Conservation (phyloP, 2,888 invertebrate species). For the Caenorhabditis sp. region DNA sequence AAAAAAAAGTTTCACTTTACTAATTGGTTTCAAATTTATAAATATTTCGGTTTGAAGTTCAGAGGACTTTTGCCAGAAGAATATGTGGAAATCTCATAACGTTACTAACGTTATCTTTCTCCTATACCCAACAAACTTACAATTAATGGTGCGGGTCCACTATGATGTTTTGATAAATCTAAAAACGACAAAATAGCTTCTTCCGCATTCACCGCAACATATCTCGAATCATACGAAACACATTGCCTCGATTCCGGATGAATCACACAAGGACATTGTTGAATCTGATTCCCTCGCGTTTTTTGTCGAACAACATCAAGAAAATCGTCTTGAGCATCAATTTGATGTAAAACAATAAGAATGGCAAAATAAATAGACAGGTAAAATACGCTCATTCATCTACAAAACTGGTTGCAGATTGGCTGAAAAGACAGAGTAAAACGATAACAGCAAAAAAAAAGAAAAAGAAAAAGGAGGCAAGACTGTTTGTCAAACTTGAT, state of each 20-base stretch:
- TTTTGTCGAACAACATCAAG: conserved; percentile 57
- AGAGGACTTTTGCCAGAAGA: too few species aligned
- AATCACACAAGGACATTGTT: conserved; percentile 68
- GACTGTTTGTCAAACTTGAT: not conserved
- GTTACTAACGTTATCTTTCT: too few species aligned
- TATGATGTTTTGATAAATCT: conserved; percentile 51
- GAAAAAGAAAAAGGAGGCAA: not conserved
- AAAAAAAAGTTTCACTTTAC: too few species aligned
- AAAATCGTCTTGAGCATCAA: conserved; percentile 10
- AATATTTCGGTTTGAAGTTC: too few species aligned
- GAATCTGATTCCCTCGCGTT: conserved; percentile 55
- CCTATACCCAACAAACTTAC: too few species aligned
- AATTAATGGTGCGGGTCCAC: conserved; percentile 35
- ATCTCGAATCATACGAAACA: conserved; percentile 65
- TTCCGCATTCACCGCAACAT: conserved; percentile 58
- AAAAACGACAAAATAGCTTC: conserved; percentile 69
- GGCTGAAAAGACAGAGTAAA: not conserved
- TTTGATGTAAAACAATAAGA: not conserved
- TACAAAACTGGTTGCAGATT: conserved; percentile 3
- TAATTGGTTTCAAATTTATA: too few species aligned
- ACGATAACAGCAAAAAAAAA: not conserved
- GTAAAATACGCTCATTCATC: not conserved
- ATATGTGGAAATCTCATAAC: too few species aligned
- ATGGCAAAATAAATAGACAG: not conserved
- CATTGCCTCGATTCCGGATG: conserved; percentile 62